These are phyloP conservation scores for Mola mola DNA, from an alignment of 2,113 vertebrate genomes.

Conservation along the genomic window DNA sequence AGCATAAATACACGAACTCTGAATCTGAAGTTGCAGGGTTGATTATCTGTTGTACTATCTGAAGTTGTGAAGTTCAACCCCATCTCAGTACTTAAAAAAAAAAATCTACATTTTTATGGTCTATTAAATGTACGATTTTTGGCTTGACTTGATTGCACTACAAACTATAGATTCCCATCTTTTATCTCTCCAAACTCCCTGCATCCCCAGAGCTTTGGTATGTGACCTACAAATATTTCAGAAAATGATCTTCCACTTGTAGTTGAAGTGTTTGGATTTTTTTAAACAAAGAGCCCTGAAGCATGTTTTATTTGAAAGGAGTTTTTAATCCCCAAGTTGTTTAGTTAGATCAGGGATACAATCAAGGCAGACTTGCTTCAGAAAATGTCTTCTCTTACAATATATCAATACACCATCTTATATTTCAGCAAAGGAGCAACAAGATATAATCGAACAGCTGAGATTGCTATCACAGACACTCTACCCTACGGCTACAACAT, in stretches of 20 bases:
- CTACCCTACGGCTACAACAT: conserved; percentile 51
- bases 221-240: conserved; percentile 22
- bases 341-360: conserved; percentile 63
- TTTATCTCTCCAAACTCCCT: conserved; percentile 21
- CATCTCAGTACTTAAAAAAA: too few species aligned
- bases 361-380: conserved; percentile 48
- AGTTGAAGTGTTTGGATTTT: conserved; percentile 40
- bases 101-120: too few species aligned
- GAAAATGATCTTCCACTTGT: conserved; percentile 39
- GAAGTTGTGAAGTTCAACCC: too few species aligned
- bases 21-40: too few species aligned
- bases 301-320: conserved; percentile 61
- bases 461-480: conserved; percentile 58
- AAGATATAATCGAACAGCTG: conserved; percentile 68
- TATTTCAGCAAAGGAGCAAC: conserved; percentile 56
- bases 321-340: conserved; percentile 64
- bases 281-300: conserved; percentile 58
- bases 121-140: conserved; percentile 4
- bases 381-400: conserved; percentile 55
- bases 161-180: conserved; percentile 14
- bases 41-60: too few species aligned
- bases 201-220: conserved; percentile 18
- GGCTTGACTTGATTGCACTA: conserved; percentile 15
- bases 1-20: too few species aligned
- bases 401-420: conserved; percentile 73